Evolutionary conservation across 2,888 invertebrate species (phyloP), one percentile per base, ranked within the genome.

Genomic region (Ganaspis brasiliensis): DNA sequence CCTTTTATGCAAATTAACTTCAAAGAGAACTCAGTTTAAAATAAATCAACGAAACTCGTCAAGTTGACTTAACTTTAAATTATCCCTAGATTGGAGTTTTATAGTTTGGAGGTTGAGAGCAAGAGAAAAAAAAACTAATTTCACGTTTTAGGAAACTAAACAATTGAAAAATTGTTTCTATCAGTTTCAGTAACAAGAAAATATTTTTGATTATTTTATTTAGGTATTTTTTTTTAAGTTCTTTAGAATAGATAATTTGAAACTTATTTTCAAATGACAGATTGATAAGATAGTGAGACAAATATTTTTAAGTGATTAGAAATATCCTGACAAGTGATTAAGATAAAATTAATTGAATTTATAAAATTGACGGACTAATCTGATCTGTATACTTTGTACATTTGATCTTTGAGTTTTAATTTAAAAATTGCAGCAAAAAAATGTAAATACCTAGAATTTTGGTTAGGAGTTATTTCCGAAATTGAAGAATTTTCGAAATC

Each of bases 371-470:
- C n/a, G n/a, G n/a, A n/a, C n/a, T n/a, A n/a, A n/a, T n/a, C n/a
- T n/a, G n/a, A n/a, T n/a, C n/a, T n/a, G n/a, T n/a, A n/a, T n/a
- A n/a, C n/a, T n/a, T n/a, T n/a, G n/a, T n/a, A n/a, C n/a, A n/a
- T 24, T 21, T 1, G 49, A 49, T 49, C 2, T 1, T 45, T 45
- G 45, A 45, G n/a, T 45, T 45, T 14, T 45, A 4, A 45, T 49
- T n/a, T n/a, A n/a, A n/a, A n/a, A n/a, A n/a, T n/a, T n/a, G n/a
- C n/a, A n/a, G n/a, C n/a, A n/a, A 16, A 4, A n/a, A 21, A 35
- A 35, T 55, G n/a, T 19, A 77, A 76, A 21, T 81, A 82, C 82
- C 75, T 74, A 35, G 79, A 72, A 72, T 76, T 76, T 73, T 79
- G 80, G 72, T 76, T 75, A 76, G 79, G 52, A 56, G 75, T 52